Evolutionary conservation across 2,888 invertebrate genomes (phyloP), one percentile per base, ranked within the genome.

Genomic region (Gortyna flavago): DNA sequence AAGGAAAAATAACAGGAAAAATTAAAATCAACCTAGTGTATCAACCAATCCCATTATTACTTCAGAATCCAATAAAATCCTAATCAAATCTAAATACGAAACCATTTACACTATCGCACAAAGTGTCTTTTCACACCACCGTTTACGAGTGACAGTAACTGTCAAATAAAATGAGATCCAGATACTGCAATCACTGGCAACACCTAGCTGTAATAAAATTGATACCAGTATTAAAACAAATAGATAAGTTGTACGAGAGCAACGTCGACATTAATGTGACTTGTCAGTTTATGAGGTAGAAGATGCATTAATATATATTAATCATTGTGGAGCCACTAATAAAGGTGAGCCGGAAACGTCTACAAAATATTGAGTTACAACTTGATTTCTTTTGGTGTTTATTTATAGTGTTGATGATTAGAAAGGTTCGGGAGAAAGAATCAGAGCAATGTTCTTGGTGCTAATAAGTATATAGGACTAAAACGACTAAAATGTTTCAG

Each of bases 221-320:
- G 75, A 85, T 87, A 85, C 71, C 48, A 70, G 77, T 84, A 85
- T 85, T 88, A 83, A 85, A 86, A 87, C 73, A 85, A 90, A 90
- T 90, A 90, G 85, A 88, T 90, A 90, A 88, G 83, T 85, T 89
- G 90, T 90, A 91, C 89, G 90, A 89, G 90, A 88, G 89, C 92
- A 93, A 93, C 92, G 90, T 90, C 86, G 91, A 93, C 94, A 92
- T 91, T 93, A 93, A 94, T 92, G 92, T 90, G 85, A 87, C 87
- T 89, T 90, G 90, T 89, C 89, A 92, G 88, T 91, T 93, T 93
- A 92, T 92, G 90, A 90, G 87, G 87, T 90, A 87, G 88, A 89
- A 87, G 88, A 89, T 87, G 90, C 89, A 93, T 93, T 94, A 94
- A 92, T 93, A 91, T 91, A 91, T 89, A 95, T 95, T 93, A 93